Percentiles rank a stretch among this genome's conserved stretches.
phyloP scores from a whole-genome alignment of 2,888 invertebrate genomes.

The Athalia rosae region DNA sequence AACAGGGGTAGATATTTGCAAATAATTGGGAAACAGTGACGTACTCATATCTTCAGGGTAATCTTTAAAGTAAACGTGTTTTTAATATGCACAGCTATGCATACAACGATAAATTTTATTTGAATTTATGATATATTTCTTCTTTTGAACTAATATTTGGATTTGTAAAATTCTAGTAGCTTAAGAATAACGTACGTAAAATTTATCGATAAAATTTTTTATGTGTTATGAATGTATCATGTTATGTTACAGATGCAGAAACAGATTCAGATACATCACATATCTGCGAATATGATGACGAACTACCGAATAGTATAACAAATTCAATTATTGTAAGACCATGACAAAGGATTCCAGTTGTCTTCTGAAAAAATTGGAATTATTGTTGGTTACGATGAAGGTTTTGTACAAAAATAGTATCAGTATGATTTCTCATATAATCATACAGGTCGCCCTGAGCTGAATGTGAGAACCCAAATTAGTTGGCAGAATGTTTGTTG shows the following conservation, averaged over 20 bases:
- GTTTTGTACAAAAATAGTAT: slow-evolving; percentile 16
- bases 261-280: slow-evolving; percentile 60
- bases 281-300: slow-evolving; percentile 61
- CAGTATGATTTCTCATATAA: background rate
- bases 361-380: slow-evolving; percentile 13
- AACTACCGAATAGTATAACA: slow-evolving; percentile 44
- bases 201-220: too few relatives aligned
- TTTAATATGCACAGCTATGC: too few relatives aligned
- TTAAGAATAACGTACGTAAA: too few relatives aligned
- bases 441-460: background rate
- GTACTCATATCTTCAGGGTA: slow-evolving; percentile 8
- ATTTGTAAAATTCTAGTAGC: too few relatives aligned
- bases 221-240: background rate
- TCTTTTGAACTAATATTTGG: too few relatives aligned
- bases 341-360: slow-evolving; percentile 18
- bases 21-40: slow-evolving; percentile 2
- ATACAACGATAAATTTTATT: too few relatives aligned
- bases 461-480: background rate
- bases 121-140: too few relatives aligned
- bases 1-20: background rate
- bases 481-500: background rate
- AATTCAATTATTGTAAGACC: slow-evolving; percentile 9
- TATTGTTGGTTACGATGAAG: background rate
- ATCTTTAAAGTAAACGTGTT: background rate
- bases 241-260: slow-evolving; percentile 60